Evolutionary conservation across 1,140 invertebrate genomes (phyloP).

Genomic region (Euura lappo): DNA sequence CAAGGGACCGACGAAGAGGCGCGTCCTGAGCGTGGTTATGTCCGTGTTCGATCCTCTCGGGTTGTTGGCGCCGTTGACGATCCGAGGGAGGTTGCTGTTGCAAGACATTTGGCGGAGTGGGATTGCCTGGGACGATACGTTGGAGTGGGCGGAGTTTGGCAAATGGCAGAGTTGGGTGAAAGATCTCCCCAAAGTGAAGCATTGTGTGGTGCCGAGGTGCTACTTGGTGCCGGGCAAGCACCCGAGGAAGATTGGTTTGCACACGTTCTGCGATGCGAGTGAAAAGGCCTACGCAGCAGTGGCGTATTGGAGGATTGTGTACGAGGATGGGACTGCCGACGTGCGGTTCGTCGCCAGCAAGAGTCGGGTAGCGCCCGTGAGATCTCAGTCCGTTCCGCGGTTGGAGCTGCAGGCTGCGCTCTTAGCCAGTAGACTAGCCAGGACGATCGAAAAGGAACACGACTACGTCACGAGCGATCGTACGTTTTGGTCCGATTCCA

Average conservation of each 20-base stretch:
- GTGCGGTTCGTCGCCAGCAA: constrained; percentile 19
- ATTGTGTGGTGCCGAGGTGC: not conserved
- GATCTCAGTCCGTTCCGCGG: constrained; percentile 15
- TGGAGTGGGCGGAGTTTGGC: constrained; percentile 19
- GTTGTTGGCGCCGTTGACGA: constrained; percentile 31
- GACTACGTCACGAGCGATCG: no score
- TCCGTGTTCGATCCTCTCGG: constrained; percentile 44
- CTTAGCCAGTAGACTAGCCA: constrained; percentile 10
- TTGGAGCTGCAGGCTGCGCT: constrained; percentile 20
- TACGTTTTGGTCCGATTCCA: no score
- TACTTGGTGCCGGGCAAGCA: not conserved
- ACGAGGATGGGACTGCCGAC: constrained; percentile 8
- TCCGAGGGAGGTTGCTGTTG: constrained; percentile 37
- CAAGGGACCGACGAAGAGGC: constrained; percentile 30
- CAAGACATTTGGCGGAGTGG: constrained; percentile 38
- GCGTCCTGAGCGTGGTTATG: constrained; percentile 29
- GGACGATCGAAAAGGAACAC: no score
- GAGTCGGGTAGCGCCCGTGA: constrained; percentile 30
- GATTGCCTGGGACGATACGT: constrained; percentile 45
- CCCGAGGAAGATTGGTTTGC: constrained; percentile 24
- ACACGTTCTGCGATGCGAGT: constrained; percentile 39
- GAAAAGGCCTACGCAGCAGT: constrained; percentile 31
- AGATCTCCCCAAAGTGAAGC: not conserved
- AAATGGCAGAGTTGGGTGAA: constrained; percentile 15
- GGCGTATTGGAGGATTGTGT: constrained; percentile 18